Percentiles rank a stretch among this genome's conserved stretches.
These are phyloP conservation scores for Umimayanthus chanpuru DNA, from an alignment of 92 coral and sea anemone species.

Conservation along the genomic window DNA sequence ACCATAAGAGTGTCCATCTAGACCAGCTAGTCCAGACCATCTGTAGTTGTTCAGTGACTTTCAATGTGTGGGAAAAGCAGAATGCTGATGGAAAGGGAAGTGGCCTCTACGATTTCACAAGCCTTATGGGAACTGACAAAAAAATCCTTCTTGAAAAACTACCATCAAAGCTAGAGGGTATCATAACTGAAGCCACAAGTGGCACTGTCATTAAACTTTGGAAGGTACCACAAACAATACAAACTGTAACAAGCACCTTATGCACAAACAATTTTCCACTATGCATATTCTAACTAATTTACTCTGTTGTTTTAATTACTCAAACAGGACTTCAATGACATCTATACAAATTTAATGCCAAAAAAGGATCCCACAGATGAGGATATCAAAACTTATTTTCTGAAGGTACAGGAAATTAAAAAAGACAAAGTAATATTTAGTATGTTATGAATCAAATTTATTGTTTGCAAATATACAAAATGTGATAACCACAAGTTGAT, in stretches of 20 bases:
- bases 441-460: too few species aligned
- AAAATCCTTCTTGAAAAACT: slow-evolving; percentile 58
- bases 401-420: slow-evolving; percentile 49
- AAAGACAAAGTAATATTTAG: not conserved
- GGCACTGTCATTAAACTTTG: slow-evolving; percentile 61
- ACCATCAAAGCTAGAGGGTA: slow-evolving; percentile 60
- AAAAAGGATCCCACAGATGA: slow-evolving; percentile 64
- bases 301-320: too few species aligned
- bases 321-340: too few species aligned
- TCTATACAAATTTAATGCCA: slow-evolving; percentile 40
- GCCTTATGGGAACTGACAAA: slow-evolving; percentile 69
- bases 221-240: slow-evolving; percentile 50
- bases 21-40: slow-evolving; percentile 58
- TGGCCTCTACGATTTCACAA: slow-evolving; percentile 65
- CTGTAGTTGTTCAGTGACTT: slow-evolving; percentile 66
- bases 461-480: too few species aligned
- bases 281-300: too few species aligned
- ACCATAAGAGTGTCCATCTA: slow-evolving; percentile 42
- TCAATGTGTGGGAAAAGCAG: slow-evolving; percentile 66
- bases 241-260: too few species aligned
- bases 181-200: slow-evolving; percentile 61
- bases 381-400: slow-evolving; percentile 53
- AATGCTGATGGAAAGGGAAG: slow-evolving; percentile 71
- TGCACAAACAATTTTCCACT: too few species aligned
- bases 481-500: too few species aligned